Evolutionary conservation across 2,888 invertebrate genomes (phyloP).

Genomic region (Trissoscelio sp.): DNA sequence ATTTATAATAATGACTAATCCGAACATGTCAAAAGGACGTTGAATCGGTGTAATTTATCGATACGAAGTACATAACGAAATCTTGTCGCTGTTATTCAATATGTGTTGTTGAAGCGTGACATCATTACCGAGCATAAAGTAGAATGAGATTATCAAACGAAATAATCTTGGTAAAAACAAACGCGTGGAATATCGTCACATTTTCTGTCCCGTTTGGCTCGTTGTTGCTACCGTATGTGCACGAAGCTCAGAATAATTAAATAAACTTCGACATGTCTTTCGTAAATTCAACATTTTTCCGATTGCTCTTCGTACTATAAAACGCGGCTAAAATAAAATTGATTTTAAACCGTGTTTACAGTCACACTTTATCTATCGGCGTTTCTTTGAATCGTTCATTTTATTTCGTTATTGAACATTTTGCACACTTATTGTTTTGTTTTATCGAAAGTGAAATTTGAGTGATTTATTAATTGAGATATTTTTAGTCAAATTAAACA

Average conservation of each 20-base stretch:
- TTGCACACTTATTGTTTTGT: not conserved
- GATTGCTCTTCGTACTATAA: too few relatives aligned
- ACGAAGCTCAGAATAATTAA: not conserved
- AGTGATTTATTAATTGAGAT: too few relatives aligned
- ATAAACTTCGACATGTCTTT: conserved; percentile 14
- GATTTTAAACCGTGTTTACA: conserved; percentile 13
- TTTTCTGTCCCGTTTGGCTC: not conserved
- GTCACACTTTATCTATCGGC: not conserved
- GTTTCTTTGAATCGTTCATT: conserved; percentile 9
- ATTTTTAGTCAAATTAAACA: too few relatives aligned
- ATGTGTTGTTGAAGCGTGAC: conserved; percentile 25
- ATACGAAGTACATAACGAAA: conserved; percentile 28
- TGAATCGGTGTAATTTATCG: conserved; percentile 7
- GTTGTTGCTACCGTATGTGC: not conserved
- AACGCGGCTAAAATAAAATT: not conserved
- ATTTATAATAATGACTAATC: conserved; percentile 3
- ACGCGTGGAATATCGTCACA: not conserved
- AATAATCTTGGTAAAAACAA: conserved; percentile 42
- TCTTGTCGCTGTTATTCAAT: conserved; percentile 37
- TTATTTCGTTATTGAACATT: not conserved
- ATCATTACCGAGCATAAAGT: conserved; percentile 38
- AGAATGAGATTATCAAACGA: conserved; percentile 49
- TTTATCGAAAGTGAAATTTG: too few relatives aligned
- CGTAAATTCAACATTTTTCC: not conserved
- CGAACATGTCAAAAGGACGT: not conserved